phyloP scores from a whole-genome alignment of 2,888 invertebrate genomes.

The Scrobipalpa costella region DNA sequence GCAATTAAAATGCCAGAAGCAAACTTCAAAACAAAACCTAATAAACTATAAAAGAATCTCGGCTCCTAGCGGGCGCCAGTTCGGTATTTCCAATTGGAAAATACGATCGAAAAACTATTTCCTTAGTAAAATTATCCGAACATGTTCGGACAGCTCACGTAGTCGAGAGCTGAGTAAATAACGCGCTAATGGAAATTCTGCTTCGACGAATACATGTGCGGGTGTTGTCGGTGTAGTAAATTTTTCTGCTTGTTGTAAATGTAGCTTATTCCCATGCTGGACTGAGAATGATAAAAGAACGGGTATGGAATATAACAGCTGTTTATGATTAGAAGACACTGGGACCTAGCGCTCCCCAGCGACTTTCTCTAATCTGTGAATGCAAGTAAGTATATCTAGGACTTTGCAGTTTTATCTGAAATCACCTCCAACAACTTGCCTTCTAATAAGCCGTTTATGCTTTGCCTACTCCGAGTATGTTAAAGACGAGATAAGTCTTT shows the following conservation, averaged over 20 bases:
- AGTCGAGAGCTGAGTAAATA: constrained; percentile 68
- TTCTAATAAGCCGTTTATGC: too few relatives aligned
- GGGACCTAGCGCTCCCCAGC: too few relatives aligned
- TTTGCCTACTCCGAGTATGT: too few relatives aligned
- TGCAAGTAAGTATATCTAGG: too few relatives aligned
- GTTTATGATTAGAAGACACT: too few relatives aligned
- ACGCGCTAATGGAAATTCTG: constrained; percentile 71
- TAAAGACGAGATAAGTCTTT: too few relatives aligned
- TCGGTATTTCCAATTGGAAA: constrained; percentile 21
- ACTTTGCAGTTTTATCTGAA: too few relatives aligned
- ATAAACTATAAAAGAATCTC: constrained; percentile 9
- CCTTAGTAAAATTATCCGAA: constrained; percentile 52
- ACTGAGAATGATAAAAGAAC: too few relatives aligned
- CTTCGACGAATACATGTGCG: constrained; percentile 46
- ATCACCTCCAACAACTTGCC: too few relatives aligned
- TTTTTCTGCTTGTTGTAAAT: not conserved
- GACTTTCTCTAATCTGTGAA: too few relatives aligned
- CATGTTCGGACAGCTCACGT: constrained; percentile 54
- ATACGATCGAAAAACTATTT: constrained; percentile 55
- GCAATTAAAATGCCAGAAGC: not conserved
- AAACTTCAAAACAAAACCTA: not conserved
- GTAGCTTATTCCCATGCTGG: too few relatives aligned
- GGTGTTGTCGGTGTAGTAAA: not conserved
- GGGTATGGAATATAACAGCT: too few relatives aligned
- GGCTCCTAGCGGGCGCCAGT: not conserved